Evolutionary conservation across 2,797 vertebrate genomes (phyloP), one percentile per base, ranked within the genome.

Genomic region (Lindbergichthys nudifrons): DNA sequence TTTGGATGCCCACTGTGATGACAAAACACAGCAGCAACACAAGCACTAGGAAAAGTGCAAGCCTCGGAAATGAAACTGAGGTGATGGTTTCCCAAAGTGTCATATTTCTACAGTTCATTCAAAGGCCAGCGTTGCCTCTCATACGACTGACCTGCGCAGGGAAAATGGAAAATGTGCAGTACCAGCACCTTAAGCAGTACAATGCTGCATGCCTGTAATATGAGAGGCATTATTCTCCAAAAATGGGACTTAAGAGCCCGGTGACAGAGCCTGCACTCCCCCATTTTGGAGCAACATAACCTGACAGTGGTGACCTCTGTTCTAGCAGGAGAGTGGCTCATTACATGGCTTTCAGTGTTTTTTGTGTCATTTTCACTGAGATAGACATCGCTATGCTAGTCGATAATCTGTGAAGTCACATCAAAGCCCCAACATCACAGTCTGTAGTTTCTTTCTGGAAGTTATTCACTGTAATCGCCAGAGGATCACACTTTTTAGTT

Each of bases 51-150:
- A 54, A 23, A 72, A 83, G 73, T 75, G 54, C 52, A 45, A 77
- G 70, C 70, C 45, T 68, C 19, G 75, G 70, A 85, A 86, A 84
- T 84, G 75, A 87, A 86, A 82, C 52, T 1, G 56, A 76, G 70
- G n/a, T 53, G 83, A 83, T 82, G 79, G 62, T 79, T 85, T 87
- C 77, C 70, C 71, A 83, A 36, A 63, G 83, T 82, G 89, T 88
- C 71, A 84, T 81, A 84, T 89, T 92, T 91, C 73, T 60, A 10
- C 3, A 53, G 92, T 89, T 94, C 89, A 88, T n/a, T 45, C 50
- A 70, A 68, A 90, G 90, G 86, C 83, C 88, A 83, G 42, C 0
- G 43, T 69, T 41, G n/a, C 48, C 46, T 80, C 60, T 78, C 56
- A 30, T 45, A 54, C 54, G 21, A 64, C 79, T 70, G 79, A 77